Conservation (phyloP, 2,113 vertebrate species). For the Rhinolophus sinicus region DNA sequence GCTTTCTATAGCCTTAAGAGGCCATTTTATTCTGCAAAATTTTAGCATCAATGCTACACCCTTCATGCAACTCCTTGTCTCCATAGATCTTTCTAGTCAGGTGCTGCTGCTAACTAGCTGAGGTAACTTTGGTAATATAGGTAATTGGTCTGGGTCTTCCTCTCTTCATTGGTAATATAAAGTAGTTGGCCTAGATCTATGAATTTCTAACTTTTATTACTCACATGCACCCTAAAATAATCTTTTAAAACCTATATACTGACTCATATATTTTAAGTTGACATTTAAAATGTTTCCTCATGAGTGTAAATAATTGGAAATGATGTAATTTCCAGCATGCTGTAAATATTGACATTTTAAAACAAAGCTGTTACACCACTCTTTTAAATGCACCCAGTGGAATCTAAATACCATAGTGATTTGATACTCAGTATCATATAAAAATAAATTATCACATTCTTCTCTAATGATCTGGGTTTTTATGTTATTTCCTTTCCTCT, state of each 20-base stretch:
- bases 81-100: background rate
- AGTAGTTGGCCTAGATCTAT: background rate
- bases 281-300: constrained; percentile 40
- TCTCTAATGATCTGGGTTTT: background rate
- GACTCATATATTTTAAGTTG: background rate
- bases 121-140: background rate
- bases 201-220: constrained; percentile 3
- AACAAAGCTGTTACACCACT: background rate
- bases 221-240: background rate
- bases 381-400: background rate
- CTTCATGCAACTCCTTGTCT: background rate
- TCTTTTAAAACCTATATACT: background rate
- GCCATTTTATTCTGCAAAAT: background rate
- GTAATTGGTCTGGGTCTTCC: background rate
- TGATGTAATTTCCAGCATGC: constrained; percentile 22
- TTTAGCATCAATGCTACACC: background rate
- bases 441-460: background rate
- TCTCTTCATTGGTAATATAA: background rate
- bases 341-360: constrained; percentile 45
- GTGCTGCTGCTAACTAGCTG: background rate
- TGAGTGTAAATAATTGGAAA: constrained; percentile 38
- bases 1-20: background rate
- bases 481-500: background rate
- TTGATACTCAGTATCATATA: background rate
- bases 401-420: background rate